Evolutionary conservation across 2,113 vertebrate genomes (phyloP), one percentile per base, ranked within the genome.

Genomic region (Corydoras maculifer): DNA sequence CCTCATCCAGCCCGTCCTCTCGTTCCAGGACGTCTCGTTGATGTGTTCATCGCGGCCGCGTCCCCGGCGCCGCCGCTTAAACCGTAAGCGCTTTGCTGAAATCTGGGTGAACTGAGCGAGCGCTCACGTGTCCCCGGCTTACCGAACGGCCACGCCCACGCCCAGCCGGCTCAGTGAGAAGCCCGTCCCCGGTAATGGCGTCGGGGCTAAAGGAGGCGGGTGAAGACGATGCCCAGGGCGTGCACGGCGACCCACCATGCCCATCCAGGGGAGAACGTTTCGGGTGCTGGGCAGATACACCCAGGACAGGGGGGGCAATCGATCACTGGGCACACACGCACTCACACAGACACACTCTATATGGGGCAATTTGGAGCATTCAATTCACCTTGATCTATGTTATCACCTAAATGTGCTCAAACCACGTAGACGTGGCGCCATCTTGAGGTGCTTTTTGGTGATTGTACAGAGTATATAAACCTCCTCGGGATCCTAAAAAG

Each of bases 21-120:
- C 80, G 74, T 73, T 75, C 49, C 51, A 78, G 75, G 70, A 71
- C 59, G 69, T 86, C 82, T 74, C 77, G 82, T 68, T 88, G 85
- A 87, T 83, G 81, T 88, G 81, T 87, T 88, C 82, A 88, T 88
- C 85, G 82, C 68, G 73, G 82, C 72, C 69, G 69, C 63, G 82
- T 43, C 50, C 25, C 84, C 76, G 18, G 1, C 18, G 1, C 18
- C 18, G 18, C 18, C 18, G 18, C 18, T 25, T 25, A 25, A 25
- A 25, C 18, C 18, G 18, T 25, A 25, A 25, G 18, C 18, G 18
- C 18, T 76, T 81, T 68, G 71, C 82, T 60, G 51, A 69, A 81
- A 76, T 76, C 79, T 74, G 70, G 55, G 73, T 73, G 73, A 75
- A 78, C 82, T 50, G 57, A 30, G 48, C 62, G 50, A 15, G 59